phyloP scores from a whole-genome alignment of 2,888 invertebrate genomes.

The Polydrusus tereticollis region DNA sequence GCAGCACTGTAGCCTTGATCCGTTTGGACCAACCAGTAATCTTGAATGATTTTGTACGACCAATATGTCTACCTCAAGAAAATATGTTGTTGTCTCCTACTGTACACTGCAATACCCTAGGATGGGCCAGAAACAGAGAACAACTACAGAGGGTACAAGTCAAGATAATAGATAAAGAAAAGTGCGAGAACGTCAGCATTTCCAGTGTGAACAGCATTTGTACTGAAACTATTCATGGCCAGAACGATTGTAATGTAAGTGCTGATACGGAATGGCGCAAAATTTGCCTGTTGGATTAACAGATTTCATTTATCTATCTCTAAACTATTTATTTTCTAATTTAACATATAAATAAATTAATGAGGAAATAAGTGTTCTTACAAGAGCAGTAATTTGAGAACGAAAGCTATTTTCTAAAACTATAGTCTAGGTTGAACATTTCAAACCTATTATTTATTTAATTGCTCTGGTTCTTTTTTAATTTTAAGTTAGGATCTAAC shows the following conservation, averaged over 20 bases:
- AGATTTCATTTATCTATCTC: no score
- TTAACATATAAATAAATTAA: no score
- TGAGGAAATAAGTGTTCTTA: no score
- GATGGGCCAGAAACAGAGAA: slow-evolving; percentile 88
- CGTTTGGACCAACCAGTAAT: slow-evolving; percentile 82
- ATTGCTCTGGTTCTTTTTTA: no score
- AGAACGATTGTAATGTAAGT: slow-evolving; percentile 88
- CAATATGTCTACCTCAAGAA: slow-evolving; percentile 82
- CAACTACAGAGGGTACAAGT: slow-evolving; percentile 86
- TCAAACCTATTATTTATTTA: no score
- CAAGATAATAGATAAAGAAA: slow-evolving; percentile 81
- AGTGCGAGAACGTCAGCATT: slow-evolving; percentile 88
- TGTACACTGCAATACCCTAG: slow-evolving; percentile 83
- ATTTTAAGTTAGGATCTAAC: no score
- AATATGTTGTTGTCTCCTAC: slow-evolving; percentile 62
- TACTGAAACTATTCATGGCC: slow-evolving; percentile 83
- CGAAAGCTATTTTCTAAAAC: no score
- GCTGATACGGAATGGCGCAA: neutral
- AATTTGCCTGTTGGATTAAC: neutral
- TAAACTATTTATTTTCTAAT: no score
- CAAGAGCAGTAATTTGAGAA: no score
- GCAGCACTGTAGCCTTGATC: slow-evolving; percentile 85
- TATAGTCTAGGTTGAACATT: no score
- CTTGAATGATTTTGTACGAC: slow-evolving; percentile 86
- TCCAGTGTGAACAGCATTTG: slow-evolving; percentile 87